Base-by-base conservation (phyloP, 2,797 vertebrate genomes). In the Salarias fasciatus region DNA sequence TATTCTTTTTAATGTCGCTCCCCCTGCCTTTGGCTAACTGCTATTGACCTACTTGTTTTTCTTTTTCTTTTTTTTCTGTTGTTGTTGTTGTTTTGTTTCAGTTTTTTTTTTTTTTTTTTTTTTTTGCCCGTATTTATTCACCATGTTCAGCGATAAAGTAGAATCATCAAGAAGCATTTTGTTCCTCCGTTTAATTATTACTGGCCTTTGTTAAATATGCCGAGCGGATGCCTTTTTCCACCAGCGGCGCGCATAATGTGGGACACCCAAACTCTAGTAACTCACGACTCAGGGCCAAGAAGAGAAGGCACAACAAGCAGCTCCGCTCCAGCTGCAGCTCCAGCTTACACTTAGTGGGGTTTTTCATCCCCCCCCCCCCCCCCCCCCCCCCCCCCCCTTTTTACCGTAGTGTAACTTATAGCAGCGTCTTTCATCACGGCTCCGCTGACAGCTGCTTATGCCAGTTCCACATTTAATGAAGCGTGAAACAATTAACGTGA, bases 1-100 rank as follows among this genome's bases (percentile, higher is more conserved):
- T 83, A 91, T 92, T 92, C 91, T 90, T 91, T 91, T 90, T 91
- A 89, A 91, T 88, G 90, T 91, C 45, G 69, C 79, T 77, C 82
- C 67, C 75, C 79, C 73, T 82, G 90, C 92, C 89, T 86, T 88
- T 78, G 88, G 91, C 90, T 80, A 86, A 79, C 80, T 84, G 82
- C 83, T 84, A 83, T 80, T 82, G 88, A 90, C 91, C 90, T 88
- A 90, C 88, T 92, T 91, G 85, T 85, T 92, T 87, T 90, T 83
- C 87, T 90, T 83, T 78, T 88, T 89, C 86, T 89, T 28, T 14
- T 90, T 86, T 89, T 28, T 13, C 92, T 91, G 85, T 85, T 92
- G 87, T 90, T 84, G 78, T 87, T 90, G 86, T 89, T 24, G 14
- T 90, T 84, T 78, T 87, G 31, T 90, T 86, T 92, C 91, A 84